Conservation (phyloP, 2,888 invertebrate genomes). For the Eueremaeus valkanovi region DNA sequence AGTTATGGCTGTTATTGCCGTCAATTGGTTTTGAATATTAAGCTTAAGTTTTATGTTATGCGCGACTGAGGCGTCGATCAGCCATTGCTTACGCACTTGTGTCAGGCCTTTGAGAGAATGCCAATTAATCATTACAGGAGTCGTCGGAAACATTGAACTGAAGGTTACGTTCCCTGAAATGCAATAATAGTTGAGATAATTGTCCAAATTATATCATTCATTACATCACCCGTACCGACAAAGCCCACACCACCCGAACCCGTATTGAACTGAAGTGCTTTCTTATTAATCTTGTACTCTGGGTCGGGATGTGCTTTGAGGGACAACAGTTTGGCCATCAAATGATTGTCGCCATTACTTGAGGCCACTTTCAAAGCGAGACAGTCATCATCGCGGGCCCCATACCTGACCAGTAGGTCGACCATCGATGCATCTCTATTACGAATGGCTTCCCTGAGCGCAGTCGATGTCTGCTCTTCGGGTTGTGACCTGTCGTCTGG, state of each 20-base stretch:
- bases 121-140: constrained; percentile 60
- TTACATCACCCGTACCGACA: not conserved
- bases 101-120: constrained; percentile 25
- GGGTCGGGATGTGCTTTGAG: constrained; percentile 81
- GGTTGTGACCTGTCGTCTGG: not conserved
- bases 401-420: constrained; percentile 70
- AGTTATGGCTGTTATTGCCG: constrained; percentile 71
- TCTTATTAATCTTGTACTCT: constrained; percentile 87
- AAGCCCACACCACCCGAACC: constrained; percentile 21
- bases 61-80: constrained; percentile 74
- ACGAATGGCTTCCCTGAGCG: constrained; percentile 66
- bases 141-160: constrained; percentile 73
- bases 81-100: constrained; percentile 64
- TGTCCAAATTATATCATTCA: not conserved
- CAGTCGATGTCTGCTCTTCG: constrained; percentile 47
- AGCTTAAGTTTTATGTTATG: constrained; percentile 76
- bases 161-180: constrained; percentile 58
- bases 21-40: constrained; percentile 62
- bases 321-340: constrained; percentile 75
- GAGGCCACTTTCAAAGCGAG: constrained; percentile 70
- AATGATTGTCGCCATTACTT: constrained; percentile 66
- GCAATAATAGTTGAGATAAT: not conserved
- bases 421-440: constrained; percentile 66
- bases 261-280: constrained; percentile 58
- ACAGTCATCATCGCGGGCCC: constrained; percentile 78